Base-by-base conservation (phyloP, 1,140 invertebrate genomes). In the Glomeris maerens region DNA sequence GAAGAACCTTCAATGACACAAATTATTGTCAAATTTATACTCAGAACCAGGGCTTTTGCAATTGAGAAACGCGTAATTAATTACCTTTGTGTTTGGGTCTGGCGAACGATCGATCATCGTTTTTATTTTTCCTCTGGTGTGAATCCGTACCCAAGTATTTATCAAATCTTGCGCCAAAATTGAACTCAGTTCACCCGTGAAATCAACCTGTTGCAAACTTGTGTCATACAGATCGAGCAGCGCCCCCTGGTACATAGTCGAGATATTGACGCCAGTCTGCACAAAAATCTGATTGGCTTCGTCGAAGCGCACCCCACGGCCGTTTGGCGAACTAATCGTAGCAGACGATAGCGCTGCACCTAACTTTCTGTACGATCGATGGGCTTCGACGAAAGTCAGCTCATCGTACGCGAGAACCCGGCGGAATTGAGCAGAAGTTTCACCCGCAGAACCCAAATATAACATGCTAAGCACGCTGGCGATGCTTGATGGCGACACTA, bases 221-320 rank as follows among this genome's bases (percentile, higher is more conserved):
- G 53, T 54, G 40, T 62, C 57, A 58, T 64, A 64, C 42, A 53
- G 63, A 45, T 61, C 54, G 27, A 55, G 40, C 14, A 64, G 49
- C 17, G 50, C 54, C 2, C 42, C 25, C n/a, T 57, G 55, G 46
- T 60, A 64, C 13, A 51, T 49, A 3, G 49, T 26, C 0, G 48
- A 51, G 1, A 63, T 39, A 5, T 40, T 27, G 1, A 62, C 48
- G 22, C 56, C 60, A 1, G 52, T 50, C 27, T 60, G 57, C 22
- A 57, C 36, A 40, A 58, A 62, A 2, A 62, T 50, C 13, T 52
- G 57, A 39, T 60, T 64, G 1, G 59, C 61, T 21, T 54, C 52
- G 5, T 55, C 40, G 1, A 63, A 52, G 1, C n/a, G n/a, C n/a
- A n/a, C n/a, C n/a, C n/a, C n/a, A n/a, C n/a, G n/a, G n/a, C n/a